Evolutionary conservation across 2,797 vertebrate species (phyloP), one percentile per base, ranked within the genome.

Genomic region (Megalops cyprinoides): DNA sequence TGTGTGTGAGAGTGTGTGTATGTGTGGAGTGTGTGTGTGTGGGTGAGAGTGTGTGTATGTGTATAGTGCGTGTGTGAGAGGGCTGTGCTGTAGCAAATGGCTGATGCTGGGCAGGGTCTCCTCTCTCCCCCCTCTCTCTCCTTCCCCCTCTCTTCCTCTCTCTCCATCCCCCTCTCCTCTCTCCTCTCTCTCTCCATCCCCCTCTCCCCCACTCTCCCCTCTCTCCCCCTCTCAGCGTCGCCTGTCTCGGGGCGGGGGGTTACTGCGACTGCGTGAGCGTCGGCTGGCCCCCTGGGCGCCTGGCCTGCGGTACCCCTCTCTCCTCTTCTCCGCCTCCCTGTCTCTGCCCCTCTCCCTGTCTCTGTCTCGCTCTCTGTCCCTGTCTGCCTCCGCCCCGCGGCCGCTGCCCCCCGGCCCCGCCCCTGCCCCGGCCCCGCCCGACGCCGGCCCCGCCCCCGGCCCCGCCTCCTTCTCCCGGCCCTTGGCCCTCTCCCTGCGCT

Each of bases 221-320:
- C 34, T 12, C 20, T 4, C 53, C 18, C 53, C 9, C 20, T 4
- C 79, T 78, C 55, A 89, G 86, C 94, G 96, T 79, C 96, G 94
- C 84, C 96, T 91, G 80, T 97, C 96, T 86, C 96, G 92, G 20
- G 93, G 89, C 20, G 92, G 87, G 39, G 96, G 96, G 62, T 96
- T 95, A 79, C 97, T 97, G 82, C 95, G 94, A 90, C 96, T 98
- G 76, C 96, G 94, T 25, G 96, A 97, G 53, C 96, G 93, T 42
- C 90, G 92, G 88, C 84, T 90, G 31, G 88, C 94, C 48, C 87
- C 92, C 85, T 87, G 85, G 94, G 83, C 84, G 78, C 92, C 90
- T 5, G 90, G 84, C 89, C 94, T 94, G 86, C 92, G 95, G 90
- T 87, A 92, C 69, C 87, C 94, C 86, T 92, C 95, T 88, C 92